phyloP scores from a whole-genome alignment of 2,888 invertebrate species.

The Gibbula magus region DNA sequence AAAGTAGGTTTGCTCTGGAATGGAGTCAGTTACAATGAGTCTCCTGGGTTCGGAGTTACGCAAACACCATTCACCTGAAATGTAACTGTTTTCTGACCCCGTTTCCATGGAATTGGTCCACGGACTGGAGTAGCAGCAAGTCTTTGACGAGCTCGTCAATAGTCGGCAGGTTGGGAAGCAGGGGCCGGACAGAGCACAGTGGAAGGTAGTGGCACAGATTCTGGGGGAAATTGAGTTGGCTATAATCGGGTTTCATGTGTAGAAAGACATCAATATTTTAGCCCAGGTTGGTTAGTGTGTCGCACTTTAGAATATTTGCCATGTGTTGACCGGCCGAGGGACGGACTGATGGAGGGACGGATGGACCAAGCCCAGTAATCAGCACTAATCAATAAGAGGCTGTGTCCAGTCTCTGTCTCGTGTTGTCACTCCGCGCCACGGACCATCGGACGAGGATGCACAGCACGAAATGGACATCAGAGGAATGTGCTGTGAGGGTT shows the following conservation, averaged over 20 bases:
- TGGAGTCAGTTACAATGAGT: background rate
- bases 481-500: too few relatives aligned
- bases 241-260: background rate
- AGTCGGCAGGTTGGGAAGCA: background rate
- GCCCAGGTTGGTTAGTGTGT: conserved; percentile 5
- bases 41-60: background rate
- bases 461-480: too few relatives aligned
- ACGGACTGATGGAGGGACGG: too few relatives aligned
- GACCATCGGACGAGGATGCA: too few relatives aligned
- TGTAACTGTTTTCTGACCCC: background rate
- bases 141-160: background rate
- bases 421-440: too few relatives aligned
- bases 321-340: background rate
- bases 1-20: background rate
- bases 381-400: too few relatives aligned
- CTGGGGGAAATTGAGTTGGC: conserved; percentile 7
- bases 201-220: background rate
- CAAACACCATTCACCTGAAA: background rate
- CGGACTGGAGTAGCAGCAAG: background rate
- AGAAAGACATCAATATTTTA: background rate
- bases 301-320: background rate
- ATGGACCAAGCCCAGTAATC: too few relatives aligned
- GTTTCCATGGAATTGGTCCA: background rate
- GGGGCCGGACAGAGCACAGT: too few relatives aligned
- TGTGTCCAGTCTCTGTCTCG: too few relatives aligned